Evolutionary conservation across 2,113 vertebrate genomes (phyloP), one percentile per base, ranked within the genome.

Genomic region (Zingel zingel): DNA sequence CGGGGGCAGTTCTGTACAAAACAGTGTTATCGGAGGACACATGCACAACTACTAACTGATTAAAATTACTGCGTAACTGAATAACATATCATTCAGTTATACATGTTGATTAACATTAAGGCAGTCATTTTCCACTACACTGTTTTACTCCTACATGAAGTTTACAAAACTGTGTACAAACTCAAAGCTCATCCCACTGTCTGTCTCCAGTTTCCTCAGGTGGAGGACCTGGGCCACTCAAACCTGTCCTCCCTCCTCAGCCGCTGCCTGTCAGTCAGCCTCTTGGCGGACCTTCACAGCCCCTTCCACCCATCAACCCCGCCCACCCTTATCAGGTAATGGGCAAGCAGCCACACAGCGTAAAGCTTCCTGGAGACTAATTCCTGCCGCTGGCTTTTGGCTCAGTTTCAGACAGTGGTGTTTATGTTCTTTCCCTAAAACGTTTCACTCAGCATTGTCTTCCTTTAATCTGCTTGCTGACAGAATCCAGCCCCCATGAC

Each of bases 201-300:
- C 50, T 84, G 14, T 80, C 23, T 72, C 25, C 63, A 95, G 96
- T 95, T 59, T 91, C 96, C 1, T 90, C 94, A 36, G 94, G 92
- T 21, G 96, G 95, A 70, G 93, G 94, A 11, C 59, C 94, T 0
- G 92, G 95, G n/a, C 95, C 96, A 3, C 91, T 96, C 14, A 98
- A 98, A 86, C 96, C 97, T 12, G 92, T 96, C 0, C 89, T 80
- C 45, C 96, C 9, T 2, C 94, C 3, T 53, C 94, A 94, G 79
- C 25, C 87, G 2, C 63, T 92, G 74, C 27, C 90, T 56, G 84
- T 77, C 85, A 91, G 39, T 76, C 94, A 93, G 79, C 57, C 93
- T 87, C 69, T 94, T 27, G 86, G 74, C 16, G 82, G 87, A 54
- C n/a, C 85, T 18, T 39, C 96, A 0, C 92, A 96, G 4, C 90